These are phyloP conservation scores for Agrenia bidenticulata DNA, from an alignment of 2,888 invertebrate species.

Conservation along the genomic window DNA sequence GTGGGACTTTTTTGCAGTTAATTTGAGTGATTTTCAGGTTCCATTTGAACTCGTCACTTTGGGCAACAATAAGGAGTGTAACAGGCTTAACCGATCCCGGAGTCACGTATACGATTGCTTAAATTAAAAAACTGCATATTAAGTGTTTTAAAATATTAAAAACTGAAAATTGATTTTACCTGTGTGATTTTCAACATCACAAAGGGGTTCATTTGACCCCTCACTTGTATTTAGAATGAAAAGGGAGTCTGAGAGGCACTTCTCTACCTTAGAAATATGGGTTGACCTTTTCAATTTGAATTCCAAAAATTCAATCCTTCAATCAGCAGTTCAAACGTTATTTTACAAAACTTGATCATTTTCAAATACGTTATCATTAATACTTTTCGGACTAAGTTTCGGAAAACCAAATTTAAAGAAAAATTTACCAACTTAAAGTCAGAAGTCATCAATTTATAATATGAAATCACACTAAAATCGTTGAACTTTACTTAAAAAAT, in stretches of 20 bases:
- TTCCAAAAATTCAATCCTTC: slow-evolving; percentile 55
- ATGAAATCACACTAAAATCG: background rate
- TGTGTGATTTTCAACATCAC: slow-evolving; percentile 48
- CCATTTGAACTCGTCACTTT: slow-evolving; percentile 40
- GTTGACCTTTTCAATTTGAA: slow-evolving; percentile 54
- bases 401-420: no score
- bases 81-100: slow-evolving; percentile 38
- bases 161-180: slow-evolving; percentile 24
- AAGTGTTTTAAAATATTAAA: background rate
- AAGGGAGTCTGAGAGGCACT: slow-evolving; percentile 45
- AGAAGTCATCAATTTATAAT: no score
- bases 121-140: background rate
- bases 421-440: no score
- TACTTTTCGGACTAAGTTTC: no score
- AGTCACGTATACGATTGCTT: slow-evolving; percentile 43
- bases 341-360: no score
- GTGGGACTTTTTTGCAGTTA: slow-evolving; percentile 35
- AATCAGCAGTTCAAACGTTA: no score
- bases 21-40: slow-evolving; percentile 41
- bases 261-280: slow-evolving; percentile 36
- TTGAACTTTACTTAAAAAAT: background rate
- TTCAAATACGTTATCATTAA: no score
- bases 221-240: slow-evolving; percentile 42
- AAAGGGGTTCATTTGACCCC: slow-evolving; percentile 46
- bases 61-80: slow-evolving; percentile 41